A percentile compares a stretch with the other conserved stretches of the same genome.
Conservation (phyloP, 1,140 invertebrate genomes). For the Drosophila oshimai region DNA sequence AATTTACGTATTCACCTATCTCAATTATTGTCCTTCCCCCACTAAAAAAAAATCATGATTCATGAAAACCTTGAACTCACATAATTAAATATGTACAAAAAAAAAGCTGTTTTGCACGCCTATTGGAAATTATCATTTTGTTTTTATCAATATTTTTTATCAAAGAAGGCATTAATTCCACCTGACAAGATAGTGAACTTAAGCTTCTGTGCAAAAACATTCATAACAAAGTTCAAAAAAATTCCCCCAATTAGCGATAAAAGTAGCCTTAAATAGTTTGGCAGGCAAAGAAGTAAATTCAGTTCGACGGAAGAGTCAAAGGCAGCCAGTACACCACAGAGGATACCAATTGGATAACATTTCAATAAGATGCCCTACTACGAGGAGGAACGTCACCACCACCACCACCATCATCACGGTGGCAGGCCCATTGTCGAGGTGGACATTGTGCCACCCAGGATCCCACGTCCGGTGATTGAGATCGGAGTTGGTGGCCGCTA, state of each 20-base stretch:
- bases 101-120: slow-evolving; percentile 1
- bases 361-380: slow-evolving; percentile 51
- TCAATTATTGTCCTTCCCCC: slow-evolving; percentile 1
- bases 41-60: not conserved
- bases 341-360: slow-evolving; percentile 10
- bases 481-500: slow-evolving; percentile 57
- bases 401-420: slow-evolving; percentile 57
- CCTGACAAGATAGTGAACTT: slow-evolving; percentile 69
- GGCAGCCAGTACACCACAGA: slow-evolving; percentile 8
- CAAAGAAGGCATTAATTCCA: slow-evolving; percentile 47
- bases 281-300: slow-evolving; percentile 15
- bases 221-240: slow-evolving; percentile 31
- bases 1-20: not conserved
- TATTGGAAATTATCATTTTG: not conserved
- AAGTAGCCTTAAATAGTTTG: slow-evolving; percentile 62
- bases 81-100: slow-evolving; percentile 12
- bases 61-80: slow-evolving; percentile 7
- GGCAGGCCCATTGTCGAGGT: slow-evolving; percentile 69
- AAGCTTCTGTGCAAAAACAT: slow-evolving; percentile 31
- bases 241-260: slow-evolving; percentile 32
- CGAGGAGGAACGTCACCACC: slow-evolving; percentile 63
- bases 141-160: slow-evolving; percentile 65
- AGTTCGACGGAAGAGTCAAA: slow-evolving; percentile 36
- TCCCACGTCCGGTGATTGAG: slow-evolving; percentile 62
- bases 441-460: slow-evolving; percentile 59